Evolutionary conservation across 2,113 vertebrate species (phyloP).

Genomic region (Zapus hudsonius): DNA sequence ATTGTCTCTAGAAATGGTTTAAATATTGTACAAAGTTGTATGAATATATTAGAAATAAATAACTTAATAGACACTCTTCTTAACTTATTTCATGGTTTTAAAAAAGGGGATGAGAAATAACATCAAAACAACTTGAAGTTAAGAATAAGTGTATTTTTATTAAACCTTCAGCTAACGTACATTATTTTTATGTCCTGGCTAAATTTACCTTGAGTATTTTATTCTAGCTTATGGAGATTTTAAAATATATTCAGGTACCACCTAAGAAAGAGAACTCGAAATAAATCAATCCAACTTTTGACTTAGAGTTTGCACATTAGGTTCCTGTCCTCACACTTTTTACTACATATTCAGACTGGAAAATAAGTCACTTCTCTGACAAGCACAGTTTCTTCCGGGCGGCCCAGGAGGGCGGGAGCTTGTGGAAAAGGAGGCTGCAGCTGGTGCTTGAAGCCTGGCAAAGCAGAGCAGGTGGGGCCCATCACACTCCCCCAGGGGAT

Average conservation of each 20-base stretch:
- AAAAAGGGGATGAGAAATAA: background rate
- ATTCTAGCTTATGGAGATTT: constrained; percentile 49
- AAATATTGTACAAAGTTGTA: constrained; percentile 23
- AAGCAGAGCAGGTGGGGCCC: too few species aligned
- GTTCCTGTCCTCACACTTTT: background rate
- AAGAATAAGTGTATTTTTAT: background rate
- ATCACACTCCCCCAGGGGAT: background rate
- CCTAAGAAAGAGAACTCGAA: background rate
- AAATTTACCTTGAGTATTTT: constrained; percentile 26
- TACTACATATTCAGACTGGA: background rate
- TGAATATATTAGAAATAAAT: constrained; percentile 22
- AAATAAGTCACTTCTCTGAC: background rate
- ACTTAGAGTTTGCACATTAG: background rate
- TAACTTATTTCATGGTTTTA: constrained; percentile 44
- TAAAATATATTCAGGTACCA: background rate
- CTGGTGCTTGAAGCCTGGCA: background rate
- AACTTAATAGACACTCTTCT: constrained; percentile 10
- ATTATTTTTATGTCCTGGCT: constrained; percentile 1
- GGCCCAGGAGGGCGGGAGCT: background rate
- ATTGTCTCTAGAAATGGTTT: constrained; percentile 10
- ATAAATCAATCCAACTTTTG: constrained; percentile 24
- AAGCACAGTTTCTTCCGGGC: too few species aligned
- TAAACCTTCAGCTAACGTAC: background rate
- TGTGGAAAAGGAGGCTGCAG: background rate
- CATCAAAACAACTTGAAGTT: background rate